Base-by-base conservation (phyloP, 2,113 vertebrate species). In the Antechinus flavipes region DNA sequence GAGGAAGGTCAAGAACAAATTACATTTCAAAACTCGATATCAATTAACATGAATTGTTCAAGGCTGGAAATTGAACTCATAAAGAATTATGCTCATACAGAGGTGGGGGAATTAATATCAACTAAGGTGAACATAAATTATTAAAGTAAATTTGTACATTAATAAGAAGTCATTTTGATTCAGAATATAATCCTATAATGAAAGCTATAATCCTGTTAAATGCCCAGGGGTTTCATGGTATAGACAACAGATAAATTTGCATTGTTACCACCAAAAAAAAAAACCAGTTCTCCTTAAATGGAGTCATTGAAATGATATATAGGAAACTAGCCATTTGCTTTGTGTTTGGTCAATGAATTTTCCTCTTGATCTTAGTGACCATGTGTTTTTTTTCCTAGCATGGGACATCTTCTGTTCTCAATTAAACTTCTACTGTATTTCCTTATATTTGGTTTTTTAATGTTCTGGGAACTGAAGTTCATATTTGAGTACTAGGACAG, bases 51-150 rank as follows among this genome's bases (percentile, higher is more conserved):
- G 68, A 84, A 84, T 84, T 84, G n/a, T 84, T 19, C 68, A 84
- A 84, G 68, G n/a, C 68, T 84, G 68, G 68, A 84, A 84, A 84
- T 84, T 84, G 68, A 84, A 84, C n/a, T 84, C n/a, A 84, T 84
- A 84, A 84, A 84, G 68, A 84, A n/a, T 84, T 42, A 84, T 84
- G 35, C 19, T 84, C 68, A 84, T 42, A n/a, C 35, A 42, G 68
- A 84, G n/a, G n/a, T 84, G n/a, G 19, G 11, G 35, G n/a, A 84
- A 84, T 84, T 84, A 84, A 84, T 84, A 84, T 84, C n/a, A 84
- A 84, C 68, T 84, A 84, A 84, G n/a, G 5, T 84, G 68, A 84
- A 84, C n/a, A 84, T 42, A 84, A 84, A 84, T 84, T 84, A 42
- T 84, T 23, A 84, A 84, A 84, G 7, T 84, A 84, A 84, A 84